Base-by-base conservation (phyloP, 2,888 invertebrate species). In the Thymelicus acteon region DNA sequence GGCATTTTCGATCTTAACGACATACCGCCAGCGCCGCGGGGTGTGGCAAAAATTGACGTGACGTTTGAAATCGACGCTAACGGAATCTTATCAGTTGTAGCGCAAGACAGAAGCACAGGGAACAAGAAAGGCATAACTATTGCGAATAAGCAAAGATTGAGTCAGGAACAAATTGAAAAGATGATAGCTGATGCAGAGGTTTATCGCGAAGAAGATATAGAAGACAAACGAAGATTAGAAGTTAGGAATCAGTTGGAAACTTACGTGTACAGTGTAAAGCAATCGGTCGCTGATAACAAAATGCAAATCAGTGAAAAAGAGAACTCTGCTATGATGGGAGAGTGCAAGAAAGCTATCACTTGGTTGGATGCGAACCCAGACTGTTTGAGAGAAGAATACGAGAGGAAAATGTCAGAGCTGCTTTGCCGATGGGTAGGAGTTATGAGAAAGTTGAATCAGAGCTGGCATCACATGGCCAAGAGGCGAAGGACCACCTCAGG, bases 1-100 rank as follows among this genome's bases (percentile, higher is more conserved):
- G 91, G 91, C 2, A 82, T 81, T 52, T 87, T 92, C 13, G 84
- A 90, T 39, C 70, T 91, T 0, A 80, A 81, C 13, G 84, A 87
- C 0, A 87, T 91, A 71, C 89, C 88, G 0, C 90, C 88, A 49
- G 90, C 85, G 0, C 90, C 90, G 0, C 79, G 89, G 71, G 91
- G 90, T 0, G 78, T 89, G 0, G 80, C 88, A 0, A 89, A 85
- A 74, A 82, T 91, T 7, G 87, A 90, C 40, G 78, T 91, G 0
- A 89, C 87, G n/a, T 91, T 92, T 67, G 82, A 84, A 2, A 73
- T 91, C 0, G 89, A 91, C 71, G 77, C 74, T 0, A 86, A 89
- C 19, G 88, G 91, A 0, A 87, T 89, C 57, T 72, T 91, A 0
- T 86, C 77, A n/a, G 91, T 91, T 0, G 79, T 80, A 15, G 91